phyloP scores from a whole-genome alignment of 2,113 vertebrate genomes.

The Lonchura striata region DNA sequence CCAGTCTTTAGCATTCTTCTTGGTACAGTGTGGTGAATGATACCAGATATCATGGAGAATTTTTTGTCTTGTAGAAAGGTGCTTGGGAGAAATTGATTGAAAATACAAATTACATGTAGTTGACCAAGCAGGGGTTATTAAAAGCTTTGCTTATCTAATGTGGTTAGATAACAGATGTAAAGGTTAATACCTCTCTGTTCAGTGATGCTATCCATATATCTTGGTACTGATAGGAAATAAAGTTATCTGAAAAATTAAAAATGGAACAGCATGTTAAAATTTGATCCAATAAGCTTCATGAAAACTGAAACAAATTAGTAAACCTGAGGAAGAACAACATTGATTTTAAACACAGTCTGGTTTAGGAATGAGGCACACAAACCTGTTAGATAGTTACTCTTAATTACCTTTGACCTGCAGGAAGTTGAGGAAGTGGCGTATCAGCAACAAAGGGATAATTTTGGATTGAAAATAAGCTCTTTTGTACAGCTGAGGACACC shows the following conservation, averaged over 20 bases:
- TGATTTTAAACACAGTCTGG: not conserved
- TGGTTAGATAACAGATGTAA: not conserved
- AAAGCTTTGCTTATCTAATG: not conserved
- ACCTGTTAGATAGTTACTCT: not conserved
- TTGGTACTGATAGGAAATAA: not conserved
- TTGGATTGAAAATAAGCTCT: not conserved
- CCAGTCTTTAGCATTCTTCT: not conserved
- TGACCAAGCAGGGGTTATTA: not conserved
- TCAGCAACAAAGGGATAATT: not conserved
- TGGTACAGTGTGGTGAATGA: not conserved
- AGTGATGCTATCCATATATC: not conserved
- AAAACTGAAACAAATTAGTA: not conserved
- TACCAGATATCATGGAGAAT: not conserved
- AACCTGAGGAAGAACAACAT: not conserved
- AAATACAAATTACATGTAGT: not conserved
- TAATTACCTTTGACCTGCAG: not conserved
- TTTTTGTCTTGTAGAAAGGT: not conserved
- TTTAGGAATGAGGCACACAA: not conserved
- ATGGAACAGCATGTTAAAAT: not conserved
- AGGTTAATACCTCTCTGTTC: not conserved
- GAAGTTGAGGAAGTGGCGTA: not conserved
- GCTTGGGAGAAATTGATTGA: not conserved
- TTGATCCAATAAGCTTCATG: not conserved
- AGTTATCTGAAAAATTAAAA: not conserved
- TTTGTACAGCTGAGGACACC: not conserved